Evolutionary conservation across 1,140 invertebrate genomes (phyloP), one percentile per base, ranked within the genome.

Genomic region (Brachionus manjavacas): DNA sequence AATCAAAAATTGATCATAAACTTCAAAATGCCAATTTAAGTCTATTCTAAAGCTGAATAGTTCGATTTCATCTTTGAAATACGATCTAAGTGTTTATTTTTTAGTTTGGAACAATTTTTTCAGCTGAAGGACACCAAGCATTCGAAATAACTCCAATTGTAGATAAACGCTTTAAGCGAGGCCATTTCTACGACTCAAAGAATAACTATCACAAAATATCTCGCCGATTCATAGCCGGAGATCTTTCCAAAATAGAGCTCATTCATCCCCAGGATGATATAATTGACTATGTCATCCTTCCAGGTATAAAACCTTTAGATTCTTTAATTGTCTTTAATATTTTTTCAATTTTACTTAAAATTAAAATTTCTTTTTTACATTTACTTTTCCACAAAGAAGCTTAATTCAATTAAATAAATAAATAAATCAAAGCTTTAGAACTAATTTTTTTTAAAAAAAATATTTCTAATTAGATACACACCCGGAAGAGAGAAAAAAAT

Each of bases 21-120:
- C n/a, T n/a, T n/a, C n/a, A n/a, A n/a, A n/a, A n/a, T n/a, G n/a
- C n/a, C n/a, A n/a, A n/a, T n/a, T n/a, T n/a, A n/a, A n/a, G n/a
- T n/a, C n/a, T n/a, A n/a, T n/a, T n/a, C n/a, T n/a, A n/a, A n/a
- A n/a, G n/a, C n/a, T n/a, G n/a, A n/a, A n/a, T n/a, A n/a, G n/a
- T n/a, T n/a, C n/a, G n/a, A n/a, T n/a, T n/a, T n/a, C n/a, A n/a
- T n/a, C n/a, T n/a, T n/a, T n/a, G n/a, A n/a, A n/a, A n/a, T 28
- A 28, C 25, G 28, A 31, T 31, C 4, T 2, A 4, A 31, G 3
- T 31, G 28, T 31, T 31, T 31, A 31, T 31, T 31, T 2, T 31
- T 31, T 31, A 72, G 72, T 76, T 76, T 25, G 72, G 72, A 25
- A 76, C 72, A 11, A n/a, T 76, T 20, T 76, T 35, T 49, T 46